phyloP scores from a whole-genome alignment of 2,888 invertebrate genomes.

The Acanthosepion esculentum region DNA sequence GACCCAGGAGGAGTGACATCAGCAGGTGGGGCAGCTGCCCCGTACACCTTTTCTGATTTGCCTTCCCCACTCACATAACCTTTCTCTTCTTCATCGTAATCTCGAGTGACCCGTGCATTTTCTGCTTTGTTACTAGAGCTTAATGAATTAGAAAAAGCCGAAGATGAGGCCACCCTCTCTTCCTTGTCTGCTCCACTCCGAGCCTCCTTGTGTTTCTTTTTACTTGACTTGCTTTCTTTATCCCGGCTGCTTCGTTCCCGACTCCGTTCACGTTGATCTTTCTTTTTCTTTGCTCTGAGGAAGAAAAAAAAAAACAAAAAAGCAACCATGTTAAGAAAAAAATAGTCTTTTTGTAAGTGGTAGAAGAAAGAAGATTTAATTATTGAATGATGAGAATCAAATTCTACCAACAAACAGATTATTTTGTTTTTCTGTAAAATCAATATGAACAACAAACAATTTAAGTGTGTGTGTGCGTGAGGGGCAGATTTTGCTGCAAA shows the following conservation, averaged over 20 bases:
- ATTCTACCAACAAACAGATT: too few relatives aligned
- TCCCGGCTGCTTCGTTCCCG: slow-evolving; percentile 3
- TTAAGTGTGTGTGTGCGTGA: too few relatives aligned
- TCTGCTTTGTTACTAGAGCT: neutral
- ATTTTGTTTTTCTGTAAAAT: too few relatives aligned
- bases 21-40: neutral
- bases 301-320: too few relatives aligned
- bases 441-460: too few relatives aligned
- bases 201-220: slow-evolving; percentile 43
- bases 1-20: neutral
- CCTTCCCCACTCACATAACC: slow-evolving; percentile 48
- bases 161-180: neutral
- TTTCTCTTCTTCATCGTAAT: slow-evolving; percentile 50
- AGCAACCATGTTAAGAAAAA: neutral
- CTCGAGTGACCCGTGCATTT: slow-evolving; percentile 37
- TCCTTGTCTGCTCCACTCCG: neutral
- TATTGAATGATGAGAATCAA: too few relatives aligned
- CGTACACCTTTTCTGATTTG: slow-evolving; percentile 6
- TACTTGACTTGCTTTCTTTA: neutral
- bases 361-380: too few relatives aligned
- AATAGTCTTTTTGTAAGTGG: too few relatives aligned
- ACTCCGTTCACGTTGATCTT: slow-evolving; percentile 39
- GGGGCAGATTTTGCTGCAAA: too few relatives aligned
- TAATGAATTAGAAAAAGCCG: neutral
- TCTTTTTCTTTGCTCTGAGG: slow-evolving; percentile 42